A percentile compares a stretch with the other conserved stretches of the same genome.
These are phyloP conservation scores for Pituophis catenifer DNA, from an alignment of 2,113 vertebrate genomes.

Conservation along the genomic window DNA sequence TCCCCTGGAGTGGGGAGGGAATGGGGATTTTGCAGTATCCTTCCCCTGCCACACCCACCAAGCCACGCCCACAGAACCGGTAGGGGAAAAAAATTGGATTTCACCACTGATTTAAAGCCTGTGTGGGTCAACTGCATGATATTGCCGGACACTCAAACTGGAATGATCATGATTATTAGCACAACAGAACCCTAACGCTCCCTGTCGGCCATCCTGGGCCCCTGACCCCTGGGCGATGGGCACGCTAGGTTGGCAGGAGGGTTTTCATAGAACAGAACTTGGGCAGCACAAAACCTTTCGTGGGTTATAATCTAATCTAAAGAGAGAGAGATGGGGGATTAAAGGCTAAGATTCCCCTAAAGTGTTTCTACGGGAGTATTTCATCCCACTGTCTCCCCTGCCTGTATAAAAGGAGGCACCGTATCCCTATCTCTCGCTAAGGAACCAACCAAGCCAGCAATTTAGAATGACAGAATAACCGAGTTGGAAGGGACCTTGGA, in stretches of 20 bases:
- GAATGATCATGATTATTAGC: neutral
- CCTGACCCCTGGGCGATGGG: neutral
- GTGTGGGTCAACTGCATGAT: neutral
- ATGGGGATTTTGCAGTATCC: no score
- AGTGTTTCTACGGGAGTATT: neutral
- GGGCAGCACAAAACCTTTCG: neutral
- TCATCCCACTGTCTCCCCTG: neutral
- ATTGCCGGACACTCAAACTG: no score
- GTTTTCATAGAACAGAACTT: neutral
- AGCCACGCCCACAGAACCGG: no score
- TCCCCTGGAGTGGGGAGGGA: no score
- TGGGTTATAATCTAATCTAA: neutral
- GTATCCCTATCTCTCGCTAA: neutral
- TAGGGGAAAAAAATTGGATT: no score
- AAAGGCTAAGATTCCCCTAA: neutral
- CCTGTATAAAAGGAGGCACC: neutral
- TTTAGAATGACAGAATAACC: no score
- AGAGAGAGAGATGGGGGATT: neutral
- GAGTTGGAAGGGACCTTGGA: no score
- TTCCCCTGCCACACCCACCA: no score
- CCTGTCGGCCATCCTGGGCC: neutral
- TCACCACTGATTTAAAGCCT: neutral
- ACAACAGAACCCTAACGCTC: neutral
- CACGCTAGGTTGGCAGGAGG: rapidly evolving
- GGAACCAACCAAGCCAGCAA: neutral